Evolutionary conservation across 2,113 vertebrate species (phyloP), one percentile per base, ranked within the genome.

Genomic region (Leptobrachium ailaonicum): DNA sequence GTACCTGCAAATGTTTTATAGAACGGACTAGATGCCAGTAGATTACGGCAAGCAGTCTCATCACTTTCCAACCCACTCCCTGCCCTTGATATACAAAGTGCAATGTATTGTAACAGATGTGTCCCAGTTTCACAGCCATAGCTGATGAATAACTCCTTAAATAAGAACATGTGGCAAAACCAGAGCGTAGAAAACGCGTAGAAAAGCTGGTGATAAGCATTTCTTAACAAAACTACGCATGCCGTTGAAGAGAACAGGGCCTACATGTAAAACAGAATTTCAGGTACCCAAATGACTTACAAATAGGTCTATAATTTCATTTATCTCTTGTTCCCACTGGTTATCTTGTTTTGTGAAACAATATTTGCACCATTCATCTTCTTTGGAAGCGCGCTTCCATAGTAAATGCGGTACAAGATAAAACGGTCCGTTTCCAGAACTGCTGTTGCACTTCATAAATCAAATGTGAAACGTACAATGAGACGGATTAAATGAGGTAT

Each of bases 51-150:
- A 58, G 54, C 32, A 50, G 56, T 79, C 14, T 40, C 40, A 66
- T 43, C 47, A 43, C 14, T 2, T 56, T 60, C 6, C 9, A 44
- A 47, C 3, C 6, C 12, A 62, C 32, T 58, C n/a, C 7, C 7
- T 77, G 75, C 14, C 43, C 32, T 66, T 80, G 45, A 73, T 79
- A 42, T 54, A 73, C 41, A 12, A 20, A 66, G 44, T 13, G 13
- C 11, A n/a, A 2, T 40, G 41, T 12, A 72, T 42, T 40, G 14
- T 40, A 67, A 68, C 47, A 80, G 62, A 74, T 73, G 71, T 73
- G 71, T 44, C 62, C 77, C 47, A 66, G 40, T 53, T 67, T 73
- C 44, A n/a, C 7, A 58, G 41, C 14, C 41, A 11, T 66, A 62
- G 74, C 45, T 70, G 53, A 70, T 62, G 66, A 54, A 79, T 56